Conservation (phyloP, 2,113 vertebrate species). For the Poicephalus meyeri region DNA sequence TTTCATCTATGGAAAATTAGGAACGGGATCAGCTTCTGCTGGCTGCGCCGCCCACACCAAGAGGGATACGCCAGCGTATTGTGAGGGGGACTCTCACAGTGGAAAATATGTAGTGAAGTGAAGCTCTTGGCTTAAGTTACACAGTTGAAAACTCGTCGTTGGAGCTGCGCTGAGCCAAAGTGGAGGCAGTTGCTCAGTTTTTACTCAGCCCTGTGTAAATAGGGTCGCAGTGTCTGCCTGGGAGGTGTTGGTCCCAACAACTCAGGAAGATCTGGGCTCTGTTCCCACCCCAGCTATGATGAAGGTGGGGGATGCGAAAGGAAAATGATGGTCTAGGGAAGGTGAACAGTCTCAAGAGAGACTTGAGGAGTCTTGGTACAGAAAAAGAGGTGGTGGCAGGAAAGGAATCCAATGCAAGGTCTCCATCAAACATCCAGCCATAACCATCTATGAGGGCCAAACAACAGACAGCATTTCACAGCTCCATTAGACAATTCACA, state of each 20-base stretch:
- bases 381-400: background rate
- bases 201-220: background rate
- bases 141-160: accelerated
- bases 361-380: background rate
- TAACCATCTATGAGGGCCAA: accelerated
- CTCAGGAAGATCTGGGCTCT: background rate
- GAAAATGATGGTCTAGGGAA: background rate
- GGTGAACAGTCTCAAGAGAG: background rate
- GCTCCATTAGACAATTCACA: background rate
- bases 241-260: background rate
- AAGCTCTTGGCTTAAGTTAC: background rate
- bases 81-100: background rate
- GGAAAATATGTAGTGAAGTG: background rate
- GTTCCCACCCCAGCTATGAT: accelerated
- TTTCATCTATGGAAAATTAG: background rate
- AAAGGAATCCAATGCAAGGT: background rate
- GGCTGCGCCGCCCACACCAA: background rate
- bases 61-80: background rate
- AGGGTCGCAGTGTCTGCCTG: background rate
- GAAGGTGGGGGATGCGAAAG: background rate
- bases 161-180: background rate
- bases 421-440: background rate
- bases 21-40: background rate
- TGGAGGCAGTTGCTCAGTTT: background rate
- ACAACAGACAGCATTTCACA: background rate